Percentiles rank a stretch among this genome's conserved stretches.
Conservation (phyloP, 1,140 invertebrate species). For the Magallana gigas region DNA sequence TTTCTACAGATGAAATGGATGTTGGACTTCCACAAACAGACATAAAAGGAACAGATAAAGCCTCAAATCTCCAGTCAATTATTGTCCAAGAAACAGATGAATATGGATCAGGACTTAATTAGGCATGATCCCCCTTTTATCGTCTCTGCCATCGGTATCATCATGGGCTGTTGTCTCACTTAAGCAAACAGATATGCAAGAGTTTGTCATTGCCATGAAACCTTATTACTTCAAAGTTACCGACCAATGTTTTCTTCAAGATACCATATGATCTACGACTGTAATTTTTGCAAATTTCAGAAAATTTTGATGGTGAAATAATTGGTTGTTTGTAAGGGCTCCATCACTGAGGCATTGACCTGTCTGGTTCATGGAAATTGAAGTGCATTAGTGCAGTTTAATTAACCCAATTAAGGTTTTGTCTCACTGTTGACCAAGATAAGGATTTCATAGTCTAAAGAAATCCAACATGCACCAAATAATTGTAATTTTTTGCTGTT, state of each 20-base stretch:
- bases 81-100: constrained; percentile 29
- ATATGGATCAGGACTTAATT: constrained; percentile 32
- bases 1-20: constrained; percentile 26
- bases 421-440: too few relatives aligned
- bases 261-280: constrained; percentile 14
- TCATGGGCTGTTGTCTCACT: constrained; percentile 1
- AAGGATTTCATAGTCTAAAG: too few relatives aligned
- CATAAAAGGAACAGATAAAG: constrained; percentile 24
- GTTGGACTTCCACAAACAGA: constrained; percentile 23
- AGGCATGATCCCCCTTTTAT: constrained; percentile 11
- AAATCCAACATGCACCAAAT: too few relatives aligned
- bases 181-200: constrained; percentile 22
- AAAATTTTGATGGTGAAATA: constrained; percentile 2
- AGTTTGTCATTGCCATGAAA: neutral
- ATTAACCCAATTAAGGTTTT: too few relatives aligned
- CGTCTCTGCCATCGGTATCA: neutral
- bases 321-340: neutral
- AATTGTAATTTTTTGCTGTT: too few relatives aligned
- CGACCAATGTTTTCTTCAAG: neutral
- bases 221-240: neutral
- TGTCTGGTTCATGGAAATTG: neutral
- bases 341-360: neutral
- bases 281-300: neutral
- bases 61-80: constrained; percentile 25
- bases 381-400: neutral